Percentiles rank a stretch among this genome's conserved stretches.
phyloP scores from a whole-genome alignment of 2,888 invertebrate species.

The Calliscelio sp. region DNA sequence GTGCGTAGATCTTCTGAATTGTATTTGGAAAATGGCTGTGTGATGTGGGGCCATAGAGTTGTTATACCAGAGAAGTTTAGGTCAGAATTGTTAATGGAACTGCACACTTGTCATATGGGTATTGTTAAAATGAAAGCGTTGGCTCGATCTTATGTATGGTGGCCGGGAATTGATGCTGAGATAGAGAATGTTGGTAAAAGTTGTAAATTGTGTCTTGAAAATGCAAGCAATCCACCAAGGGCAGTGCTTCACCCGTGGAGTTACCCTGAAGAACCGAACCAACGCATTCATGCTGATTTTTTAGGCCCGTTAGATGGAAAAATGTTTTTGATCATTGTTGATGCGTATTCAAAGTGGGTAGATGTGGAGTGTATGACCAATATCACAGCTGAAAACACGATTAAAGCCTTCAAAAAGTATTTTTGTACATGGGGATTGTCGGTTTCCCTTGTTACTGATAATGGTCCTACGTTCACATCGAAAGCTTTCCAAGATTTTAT shows the following conservation, averaged over 20 bases:
- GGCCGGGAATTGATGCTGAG: conserved; percentile 72
- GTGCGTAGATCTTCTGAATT: background rate
- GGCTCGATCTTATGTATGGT: conserved; percentile 75
- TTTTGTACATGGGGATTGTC: conserved; percentile 68
- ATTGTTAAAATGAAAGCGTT: conserved; percentile 76
- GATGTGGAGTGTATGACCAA: conserved; percentile 66
- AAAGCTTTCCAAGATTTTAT: conserved; percentile 50
- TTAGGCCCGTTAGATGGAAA: conserved; percentile 52
- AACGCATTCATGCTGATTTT: conserved; percentile 70
- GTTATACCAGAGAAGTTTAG: conserved; percentile 8
- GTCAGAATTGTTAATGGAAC: conserved; percentile 67
- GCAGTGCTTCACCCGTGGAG: conserved; percentile 56
- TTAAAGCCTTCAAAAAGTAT: conserved; percentile 55
- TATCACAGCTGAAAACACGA: conserved; percentile 44
- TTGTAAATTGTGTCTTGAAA: conserved; percentile 62
- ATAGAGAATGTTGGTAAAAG: conserved; percentile 45
- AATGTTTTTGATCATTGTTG: conserved; percentile 68
- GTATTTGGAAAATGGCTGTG: background rate
- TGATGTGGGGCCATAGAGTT: conserved; percentile 15
- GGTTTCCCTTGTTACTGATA: conserved; percentile 62
- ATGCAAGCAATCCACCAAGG: conserved; percentile 59
- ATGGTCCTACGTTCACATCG: conserved; percentile 67
- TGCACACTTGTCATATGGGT: conserved; percentile 75
- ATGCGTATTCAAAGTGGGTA: conserved; percentile 72
- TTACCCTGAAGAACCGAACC: conserved; percentile 11